These are phyloP conservation scores for Leucoma salicis DNA, from an alignment of 2,888 invertebrate genomes.

Conservation along the genomic window DNA sequence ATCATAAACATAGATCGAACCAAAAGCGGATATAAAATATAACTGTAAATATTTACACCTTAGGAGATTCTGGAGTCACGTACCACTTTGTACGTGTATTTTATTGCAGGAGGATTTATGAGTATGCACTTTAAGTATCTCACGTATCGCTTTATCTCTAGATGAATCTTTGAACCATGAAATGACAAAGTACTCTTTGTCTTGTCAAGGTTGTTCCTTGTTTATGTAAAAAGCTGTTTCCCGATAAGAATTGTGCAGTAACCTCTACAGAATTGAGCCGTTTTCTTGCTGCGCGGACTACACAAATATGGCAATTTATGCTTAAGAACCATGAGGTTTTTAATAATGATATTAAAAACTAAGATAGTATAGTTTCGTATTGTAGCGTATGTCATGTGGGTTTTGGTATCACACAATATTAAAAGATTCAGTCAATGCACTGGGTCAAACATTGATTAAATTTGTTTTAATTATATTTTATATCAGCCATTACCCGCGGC, in stretches of 20 bases:
- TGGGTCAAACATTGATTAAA: no score
- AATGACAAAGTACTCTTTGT: constrained; percentile 4
- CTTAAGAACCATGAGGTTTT: no score
- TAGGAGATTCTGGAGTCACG: constrained; percentile 53
- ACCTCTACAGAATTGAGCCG: neutral
- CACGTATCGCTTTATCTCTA: constrained; percentile 43
- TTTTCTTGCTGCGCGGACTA: no score
- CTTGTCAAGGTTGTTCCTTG: constrained; percentile 1
- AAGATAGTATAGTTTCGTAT: no score
- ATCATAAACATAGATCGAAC: constrained; percentile 29
- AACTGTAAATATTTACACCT: constrained; percentile 64
- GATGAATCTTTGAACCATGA: constrained; percentile 20
- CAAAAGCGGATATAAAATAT: constrained; percentile 48
- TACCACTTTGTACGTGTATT: constrained; percentile 51
- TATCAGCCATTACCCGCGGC: no score
- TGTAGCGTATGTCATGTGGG: no score
- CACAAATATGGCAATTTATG: no score
- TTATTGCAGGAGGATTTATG: constrained; percentile 68
- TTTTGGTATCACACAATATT: no score
- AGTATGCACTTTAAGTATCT: constrained; percentile 53
- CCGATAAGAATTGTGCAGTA: neutral
- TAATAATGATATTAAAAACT: no score
- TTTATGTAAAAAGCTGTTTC: neutral
- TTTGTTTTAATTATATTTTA: no score
- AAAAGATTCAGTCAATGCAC: no score